These are phyloP conservation scores for Otolemur garnettii DNA, from an alignment of 2,113 vertebrate genomes.

Conservation along the genomic window DNA sequence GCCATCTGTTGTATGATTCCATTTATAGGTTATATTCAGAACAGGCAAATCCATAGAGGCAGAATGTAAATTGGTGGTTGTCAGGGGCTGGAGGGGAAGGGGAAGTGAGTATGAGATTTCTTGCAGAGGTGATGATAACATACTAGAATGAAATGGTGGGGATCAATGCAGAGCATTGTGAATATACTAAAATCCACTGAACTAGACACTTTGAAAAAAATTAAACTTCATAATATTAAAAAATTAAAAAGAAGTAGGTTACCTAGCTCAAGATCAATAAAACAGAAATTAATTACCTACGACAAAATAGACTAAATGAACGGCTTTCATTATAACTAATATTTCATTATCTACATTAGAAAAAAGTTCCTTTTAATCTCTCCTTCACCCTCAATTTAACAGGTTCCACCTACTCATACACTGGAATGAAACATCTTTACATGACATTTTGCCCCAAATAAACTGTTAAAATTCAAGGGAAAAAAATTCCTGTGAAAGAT, in stretches of 20 bases:
- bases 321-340: background rate
- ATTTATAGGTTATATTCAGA: background rate
- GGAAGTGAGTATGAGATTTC: background rate
- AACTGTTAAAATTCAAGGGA: conserved; percentile 9
- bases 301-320: background rate
- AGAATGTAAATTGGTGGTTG: background rate
- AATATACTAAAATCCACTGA: background rate
- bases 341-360: conserved; percentile 42
- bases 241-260: background rate
- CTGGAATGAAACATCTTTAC: background rate
- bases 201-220: background rate
- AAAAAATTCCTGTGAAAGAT: background rate
- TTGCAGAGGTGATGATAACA: background rate
- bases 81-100: background rate
- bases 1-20: background rate
- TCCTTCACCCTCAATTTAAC: background rate
- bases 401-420: background rate
- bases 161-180: background rate
- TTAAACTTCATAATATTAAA: background rate
- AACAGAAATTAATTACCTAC: background rate
- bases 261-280: background rate
- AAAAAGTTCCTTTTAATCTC: conserved; percentile 4
- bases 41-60: background rate
- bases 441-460: background rate
- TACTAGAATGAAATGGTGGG: background rate